A percentile compares a stretch with the other conserved stretches of the same genome.
Conservation (phyloP, 2,113 vertebrate genomes). For the Noturus placidus region DNA sequence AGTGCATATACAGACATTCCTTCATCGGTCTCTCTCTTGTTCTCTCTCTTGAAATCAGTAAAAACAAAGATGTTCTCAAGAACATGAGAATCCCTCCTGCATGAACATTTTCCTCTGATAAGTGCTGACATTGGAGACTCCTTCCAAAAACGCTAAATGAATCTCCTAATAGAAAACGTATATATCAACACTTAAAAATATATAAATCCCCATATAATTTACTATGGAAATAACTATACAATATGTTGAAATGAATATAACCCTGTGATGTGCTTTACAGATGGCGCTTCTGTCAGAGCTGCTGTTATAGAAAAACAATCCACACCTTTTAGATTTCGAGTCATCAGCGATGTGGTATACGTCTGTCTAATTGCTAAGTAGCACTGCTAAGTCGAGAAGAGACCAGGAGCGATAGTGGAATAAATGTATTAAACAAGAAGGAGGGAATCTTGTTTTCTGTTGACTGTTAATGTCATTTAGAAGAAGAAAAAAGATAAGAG, state of each 20-base stretch:
- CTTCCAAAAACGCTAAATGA: not conserved
- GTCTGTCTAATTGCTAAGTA: not conserved
- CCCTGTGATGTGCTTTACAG: not conserved
- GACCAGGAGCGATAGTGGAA: not conserved
- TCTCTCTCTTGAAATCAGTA: not conserved
- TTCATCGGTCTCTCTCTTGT: not conserved
- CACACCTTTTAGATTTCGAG: not conserved
- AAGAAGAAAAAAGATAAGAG: conserved; percentile 11
- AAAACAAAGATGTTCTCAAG: not conserved
- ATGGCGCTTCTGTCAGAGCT: not conserved
- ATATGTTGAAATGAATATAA: not conserved
- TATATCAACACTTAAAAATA: no score
- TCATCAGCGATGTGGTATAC: not conserved
- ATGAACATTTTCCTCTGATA: not conserved
- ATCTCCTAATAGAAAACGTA: not conserved
- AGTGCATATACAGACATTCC: not conserved
- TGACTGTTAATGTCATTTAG: not conserved
- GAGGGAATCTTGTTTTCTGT: not conserved
- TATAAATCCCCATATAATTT: not conserved
- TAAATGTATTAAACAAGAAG: not conserved
- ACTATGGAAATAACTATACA: not conserved
- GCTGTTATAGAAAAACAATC: not conserved
- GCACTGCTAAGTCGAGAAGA: not conserved
- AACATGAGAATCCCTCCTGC: not conserved
- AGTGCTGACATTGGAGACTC: not conserved